Evolutionary conservation across 2,797 vertebrate genomes (phyloP).

Genomic region (Coregonus sp.): DNA sequence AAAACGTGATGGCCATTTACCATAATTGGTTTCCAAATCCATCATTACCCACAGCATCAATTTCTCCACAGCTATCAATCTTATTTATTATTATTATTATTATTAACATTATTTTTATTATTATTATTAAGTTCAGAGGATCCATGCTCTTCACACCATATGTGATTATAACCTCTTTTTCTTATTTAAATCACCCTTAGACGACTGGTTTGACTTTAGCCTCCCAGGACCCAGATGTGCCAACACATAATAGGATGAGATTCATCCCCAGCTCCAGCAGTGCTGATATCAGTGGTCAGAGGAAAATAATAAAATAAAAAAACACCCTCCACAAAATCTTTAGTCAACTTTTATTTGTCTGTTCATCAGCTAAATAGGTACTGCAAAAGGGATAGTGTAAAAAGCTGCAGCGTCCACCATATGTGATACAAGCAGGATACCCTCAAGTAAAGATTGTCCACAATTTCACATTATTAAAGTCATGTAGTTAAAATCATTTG

Average conservation of each 20-base stretch:
- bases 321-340: constrained; percentile 22
- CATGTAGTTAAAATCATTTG: constrained; percentile 31
- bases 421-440: constrained; percentile 47
- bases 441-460: constrained; percentile 26
- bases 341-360: constrained; percentile 53
- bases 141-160: too few relatives aligned
- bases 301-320: not conserved
- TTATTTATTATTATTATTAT: too few relatives aligned
- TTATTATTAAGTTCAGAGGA: too few relatives aligned
- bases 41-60: not conserved
- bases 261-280: not conserved
- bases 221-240: not conserved
- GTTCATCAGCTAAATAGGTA: constrained; percentile 52
- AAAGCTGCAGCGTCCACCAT: constrained; percentile 39
- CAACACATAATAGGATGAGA: not conserved
- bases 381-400: constrained; percentile 49
- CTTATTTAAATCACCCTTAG: too few relatives aligned
- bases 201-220: too few relatives aligned
- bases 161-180: too few relatives aligned
- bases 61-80: too few relatives aligned
- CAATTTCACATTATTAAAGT: constrained; percentile 45
- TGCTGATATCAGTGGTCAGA: not conserved
- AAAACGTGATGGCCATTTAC: not conserved
- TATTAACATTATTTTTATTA: too few relatives aligned
- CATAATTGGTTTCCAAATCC: not conserved